These are phyloP conservation scores for Lepilemur ruficaudatus DNA, from an alignment of 2,797 vertebrate species.

Conservation along the genomic window DNA sequence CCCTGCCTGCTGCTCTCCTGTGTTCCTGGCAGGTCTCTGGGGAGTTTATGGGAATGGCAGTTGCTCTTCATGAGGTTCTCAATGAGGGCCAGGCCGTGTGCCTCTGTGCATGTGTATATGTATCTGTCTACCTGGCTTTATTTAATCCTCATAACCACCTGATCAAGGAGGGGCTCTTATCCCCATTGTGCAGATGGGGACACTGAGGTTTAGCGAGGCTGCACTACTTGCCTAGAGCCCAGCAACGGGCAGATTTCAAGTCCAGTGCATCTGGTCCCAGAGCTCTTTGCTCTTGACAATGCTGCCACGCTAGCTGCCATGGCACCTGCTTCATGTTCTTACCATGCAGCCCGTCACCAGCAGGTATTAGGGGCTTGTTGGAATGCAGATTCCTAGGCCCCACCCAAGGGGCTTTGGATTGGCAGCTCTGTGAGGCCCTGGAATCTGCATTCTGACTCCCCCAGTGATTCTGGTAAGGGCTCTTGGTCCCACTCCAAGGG, in stretches of 20 bases:
- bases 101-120: neutral
- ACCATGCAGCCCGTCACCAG: no score
- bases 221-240: neutral
- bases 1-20: neutral
- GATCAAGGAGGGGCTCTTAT: no score
- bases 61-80: neutral
- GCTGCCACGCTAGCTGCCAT: neutral
- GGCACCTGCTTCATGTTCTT: neutral
- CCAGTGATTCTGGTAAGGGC: neutral
- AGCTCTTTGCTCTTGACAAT: neutral
- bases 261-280: neutral
- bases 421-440: neutral
- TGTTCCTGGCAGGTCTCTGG: neutral
- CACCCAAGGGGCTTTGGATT: neutral
- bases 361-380: no score
- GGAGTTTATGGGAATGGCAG: neutral
- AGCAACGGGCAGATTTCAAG: neutral
- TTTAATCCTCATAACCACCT: neutral
- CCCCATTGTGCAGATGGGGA: neutral
- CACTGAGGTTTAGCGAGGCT: neutral
- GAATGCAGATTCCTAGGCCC: neutral
- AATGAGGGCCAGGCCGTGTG: neutral
- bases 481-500: neutral
- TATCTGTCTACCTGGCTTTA: accelerated
- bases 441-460: neutral